Evolutionary conservation across 2,113 vertebrate genomes (phyloP).

Genomic region (Lutjanus erythropterus): DNA sequence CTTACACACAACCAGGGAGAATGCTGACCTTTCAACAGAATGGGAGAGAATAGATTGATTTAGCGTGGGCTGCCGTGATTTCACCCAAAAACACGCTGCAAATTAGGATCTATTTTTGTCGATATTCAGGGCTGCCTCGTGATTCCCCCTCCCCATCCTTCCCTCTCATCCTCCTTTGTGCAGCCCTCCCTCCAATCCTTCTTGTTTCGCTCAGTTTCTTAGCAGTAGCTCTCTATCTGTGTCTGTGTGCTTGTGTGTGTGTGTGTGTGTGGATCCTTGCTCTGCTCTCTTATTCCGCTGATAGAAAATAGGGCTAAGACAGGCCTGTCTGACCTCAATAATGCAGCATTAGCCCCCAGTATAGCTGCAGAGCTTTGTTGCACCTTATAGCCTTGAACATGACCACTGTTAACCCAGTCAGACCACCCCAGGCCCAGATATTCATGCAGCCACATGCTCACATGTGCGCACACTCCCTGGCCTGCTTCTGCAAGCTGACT

Average conservation of each 20-base stretch:
- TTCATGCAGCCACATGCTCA: not conserved
- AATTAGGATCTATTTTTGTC: constrained; percentile 71
- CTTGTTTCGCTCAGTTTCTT: constrained; percentile 47
- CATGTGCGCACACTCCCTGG: not conserved
- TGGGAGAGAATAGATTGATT: constrained; percentile 66
- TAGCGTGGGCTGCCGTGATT: constrained; percentile 47
- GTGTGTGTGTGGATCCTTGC: constrained; percentile 2
- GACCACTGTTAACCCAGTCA: constrained; percentile 30
- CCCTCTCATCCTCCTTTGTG: constrained; percentile 45
- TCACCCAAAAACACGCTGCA: constrained; percentile 63
- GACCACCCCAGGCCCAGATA: not conserved
- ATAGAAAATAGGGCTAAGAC: constrained; percentile 37
- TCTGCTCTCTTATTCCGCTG: constrained; percentile 39
- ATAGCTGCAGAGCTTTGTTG: constrained; percentile 14
- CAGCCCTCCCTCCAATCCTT: constrained; percentile 37
- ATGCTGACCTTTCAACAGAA: constrained; percentile 70
- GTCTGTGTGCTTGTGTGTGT: constrained; percentile 27
- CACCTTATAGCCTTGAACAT: constrained; percentile 23
- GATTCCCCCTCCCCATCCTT: constrained; percentile 43
- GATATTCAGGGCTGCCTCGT: constrained; percentile 62
- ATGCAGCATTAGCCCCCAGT: constrained; percentile 32
- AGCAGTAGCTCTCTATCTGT: constrained; percentile 24
- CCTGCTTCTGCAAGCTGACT: not conserved
- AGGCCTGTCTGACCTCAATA: constrained; percentile 48
- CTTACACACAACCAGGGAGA: constrained; percentile 38